Base-by-base conservation (phyloP, 2,797 vertebrate genomes). In the Cheirogaleus major region DNA sequence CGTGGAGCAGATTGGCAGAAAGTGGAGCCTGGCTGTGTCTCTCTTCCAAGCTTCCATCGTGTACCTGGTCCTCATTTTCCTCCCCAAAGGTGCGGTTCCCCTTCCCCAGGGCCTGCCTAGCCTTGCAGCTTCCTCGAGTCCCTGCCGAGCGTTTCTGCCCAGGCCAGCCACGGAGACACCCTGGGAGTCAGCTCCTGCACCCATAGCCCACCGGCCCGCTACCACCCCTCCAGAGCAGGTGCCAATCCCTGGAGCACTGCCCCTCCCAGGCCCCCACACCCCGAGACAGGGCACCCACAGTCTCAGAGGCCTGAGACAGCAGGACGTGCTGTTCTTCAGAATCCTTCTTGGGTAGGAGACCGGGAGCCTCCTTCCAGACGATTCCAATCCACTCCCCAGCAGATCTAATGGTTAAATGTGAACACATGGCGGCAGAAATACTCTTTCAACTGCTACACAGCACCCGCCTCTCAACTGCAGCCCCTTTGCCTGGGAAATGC, bases 1-100 rank as follows among this genome's bases (percentile, higher is more conserved):
- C 0, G 97, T 99, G 0, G 98, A 99, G 92, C 96, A 92, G 75
- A 98, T 99, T 0, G 99, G 99, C 69, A 99, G 99, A 95, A 99
- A 96, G 97, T 98, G 97, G 69, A 98, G 97, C 23, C 98, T 99
- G 57, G 75, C 95, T 0, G 41, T 45, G 5, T 45, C 97, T 10
- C 97, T 99, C 67, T 8, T 99, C 2, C 98, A 99, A 15, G 98
- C 98, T 1, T 98, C 98, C 55, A 14, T 96, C 3, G 63, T 99
- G 30, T 99, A 99, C 97, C 98, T 99, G 1, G 72, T 98, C n/a
- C 98, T 99, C 87, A 96, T 98, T 0, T 97, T 95, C 50, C 89
- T 99, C 89, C 99, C 99, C n/a, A 97, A 97, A 98, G 99, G 99
- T 99, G 98, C 82, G 8, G 27, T 52, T 15, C 14, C 4, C 2